These are phyloP conservation scores for Conopomorpha cramerella DNA, from an alignment of 1,140 invertebrate genomes.

Conservation along the genomic window DNA sequence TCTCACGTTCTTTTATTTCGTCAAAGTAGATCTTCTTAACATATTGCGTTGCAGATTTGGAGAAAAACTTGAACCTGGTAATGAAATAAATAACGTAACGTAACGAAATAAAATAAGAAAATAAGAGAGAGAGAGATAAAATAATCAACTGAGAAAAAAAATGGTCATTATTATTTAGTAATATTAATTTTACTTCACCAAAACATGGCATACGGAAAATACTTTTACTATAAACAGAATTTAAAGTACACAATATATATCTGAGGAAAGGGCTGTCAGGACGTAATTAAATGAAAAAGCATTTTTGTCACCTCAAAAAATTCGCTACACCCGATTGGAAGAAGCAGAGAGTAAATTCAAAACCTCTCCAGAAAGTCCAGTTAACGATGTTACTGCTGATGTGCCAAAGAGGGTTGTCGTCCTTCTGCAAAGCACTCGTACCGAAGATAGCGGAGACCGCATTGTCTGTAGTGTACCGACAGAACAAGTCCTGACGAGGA, in stretches of 20 bases:
- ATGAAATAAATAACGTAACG: constrained; percentile 25
- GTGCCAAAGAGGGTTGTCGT: too few species aligned
- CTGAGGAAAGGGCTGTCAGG: too few species aligned
- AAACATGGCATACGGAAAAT: too few species aligned
- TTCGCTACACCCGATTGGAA: constrained; percentile 33
- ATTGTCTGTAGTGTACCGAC: constrained; percentile 40
- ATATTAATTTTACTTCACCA: too few species aligned
- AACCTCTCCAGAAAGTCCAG: too few species aligned
- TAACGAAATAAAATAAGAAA: constrained; percentile 38
- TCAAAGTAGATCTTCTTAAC: constrained; percentile 58
- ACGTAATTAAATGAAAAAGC: too few species aligned
- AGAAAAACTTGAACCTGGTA: constrained; percentile 53
- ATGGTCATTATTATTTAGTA: too few species aligned
- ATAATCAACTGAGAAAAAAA: too few species aligned
- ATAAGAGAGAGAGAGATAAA: too few species aligned
- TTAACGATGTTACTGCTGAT: constrained; percentile 29
- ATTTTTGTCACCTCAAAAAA: constrained; percentile 19
- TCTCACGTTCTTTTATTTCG: constrained; percentile 52
- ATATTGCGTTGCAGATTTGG: constrained; percentile 47
- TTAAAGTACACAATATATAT: too few species aligned
- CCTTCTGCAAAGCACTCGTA: constrained; percentile 22
- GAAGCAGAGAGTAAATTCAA: constrained; percentile 51
- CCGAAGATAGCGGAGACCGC: constrained; percentile 34
- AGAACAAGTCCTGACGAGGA: too few species aligned
- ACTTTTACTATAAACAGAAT: too few species aligned